Evolutionary conservation across 2,113 vertebrate species (phyloP).

Genomic region (Crypturellus undulatus): DNA sequence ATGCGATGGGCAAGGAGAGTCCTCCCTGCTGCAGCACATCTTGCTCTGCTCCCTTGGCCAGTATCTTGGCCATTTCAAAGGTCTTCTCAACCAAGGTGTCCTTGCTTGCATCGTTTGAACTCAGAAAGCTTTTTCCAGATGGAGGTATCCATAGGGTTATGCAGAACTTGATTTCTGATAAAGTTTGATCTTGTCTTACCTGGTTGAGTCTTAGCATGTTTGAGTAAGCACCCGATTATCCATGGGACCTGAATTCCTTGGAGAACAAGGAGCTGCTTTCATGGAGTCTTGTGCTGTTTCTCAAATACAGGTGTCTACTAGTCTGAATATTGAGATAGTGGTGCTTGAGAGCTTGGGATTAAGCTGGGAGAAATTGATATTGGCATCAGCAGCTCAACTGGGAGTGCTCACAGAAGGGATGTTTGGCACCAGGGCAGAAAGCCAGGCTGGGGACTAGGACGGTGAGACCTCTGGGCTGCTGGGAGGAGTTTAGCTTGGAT

Average conservation of each 20-base stretch:
- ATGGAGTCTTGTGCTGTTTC: not conserved
- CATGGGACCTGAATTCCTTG: not conserved
- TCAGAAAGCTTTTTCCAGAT: not conserved
- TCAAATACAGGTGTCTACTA: not conserved
- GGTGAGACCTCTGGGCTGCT: not conserved
- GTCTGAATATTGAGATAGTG: not conserved
- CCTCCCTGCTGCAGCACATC: not conserved
- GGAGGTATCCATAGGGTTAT: slow-evolving; percentile 34
- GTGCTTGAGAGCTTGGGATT: not conserved
- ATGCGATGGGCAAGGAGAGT: rapidly evolving
- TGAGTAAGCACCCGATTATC: not conserved
- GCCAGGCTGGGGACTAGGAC: not conserved
- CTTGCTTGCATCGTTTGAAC: not conserved
- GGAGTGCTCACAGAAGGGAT: not conserved
- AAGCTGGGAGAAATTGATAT: not conserved
- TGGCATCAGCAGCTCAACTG: not conserved
- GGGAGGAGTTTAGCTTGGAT: not conserved
- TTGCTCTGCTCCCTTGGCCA: not conserved
- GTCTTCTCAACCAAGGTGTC: not conserved
- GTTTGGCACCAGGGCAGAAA: not conserved
- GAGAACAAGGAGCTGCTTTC: not conserved
- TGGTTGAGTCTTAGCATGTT: not conserved
- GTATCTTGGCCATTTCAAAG: not conserved
- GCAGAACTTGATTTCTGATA: slow-evolving; percentile 18
- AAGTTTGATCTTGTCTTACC: not conserved